A percentile compares a stretch with the other conserved stretches of the same genome.
phyloP scores from a whole-genome alignment of 35 echinoderm and acorn worm genomes.

The Patiria miniata region DNA sequence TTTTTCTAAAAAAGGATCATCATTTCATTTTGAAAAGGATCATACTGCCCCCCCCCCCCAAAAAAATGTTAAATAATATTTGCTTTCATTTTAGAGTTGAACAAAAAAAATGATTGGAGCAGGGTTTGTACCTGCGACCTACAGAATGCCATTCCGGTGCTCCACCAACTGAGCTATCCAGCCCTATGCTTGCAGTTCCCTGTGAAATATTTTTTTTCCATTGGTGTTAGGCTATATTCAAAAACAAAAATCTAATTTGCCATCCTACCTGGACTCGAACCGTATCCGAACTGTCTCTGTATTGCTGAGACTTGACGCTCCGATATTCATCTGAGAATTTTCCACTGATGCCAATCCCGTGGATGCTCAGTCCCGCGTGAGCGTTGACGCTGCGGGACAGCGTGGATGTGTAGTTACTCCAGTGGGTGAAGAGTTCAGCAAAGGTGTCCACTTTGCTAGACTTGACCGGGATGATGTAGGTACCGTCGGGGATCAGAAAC shows the following conservation, averaged over 20 bases:
- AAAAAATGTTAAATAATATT: too few relatives aligned
- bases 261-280: conserved; percentile 28
- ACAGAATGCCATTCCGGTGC: too few relatives aligned
- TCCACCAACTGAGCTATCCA: too few relatives aligned
- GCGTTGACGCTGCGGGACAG: conserved; percentile 5
- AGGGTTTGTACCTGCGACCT: too few relatives aligned
- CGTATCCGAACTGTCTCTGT: conserved; percentile 2
- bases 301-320: background rate
- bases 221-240: too few relatives aligned
- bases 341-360: conserved; percentile 10
- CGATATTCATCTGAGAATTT: conserved; percentile 23
- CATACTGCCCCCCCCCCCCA: too few relatives aligned
- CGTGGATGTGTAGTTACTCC: conserved; percentile 28
- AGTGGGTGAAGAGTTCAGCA: conserved; percentile 33
- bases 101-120: too few relatives aligned
- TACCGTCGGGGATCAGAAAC: conserved; percentile 31
- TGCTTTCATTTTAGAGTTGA: too few relatives aligned
- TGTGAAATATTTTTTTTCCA: too few relatives aligned
- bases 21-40: too few relatives aligned
- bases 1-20: too few relatives aligned
- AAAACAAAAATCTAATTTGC: background rate
- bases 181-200: too few relatives aligned
- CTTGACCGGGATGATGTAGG: conserved; percentile 26
- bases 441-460: conserved; percentile 17
- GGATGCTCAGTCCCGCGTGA: background rate